Conservation (phyloP, 2,113 vertebrate genomes). For the Varanus komodoensis region DNA sequence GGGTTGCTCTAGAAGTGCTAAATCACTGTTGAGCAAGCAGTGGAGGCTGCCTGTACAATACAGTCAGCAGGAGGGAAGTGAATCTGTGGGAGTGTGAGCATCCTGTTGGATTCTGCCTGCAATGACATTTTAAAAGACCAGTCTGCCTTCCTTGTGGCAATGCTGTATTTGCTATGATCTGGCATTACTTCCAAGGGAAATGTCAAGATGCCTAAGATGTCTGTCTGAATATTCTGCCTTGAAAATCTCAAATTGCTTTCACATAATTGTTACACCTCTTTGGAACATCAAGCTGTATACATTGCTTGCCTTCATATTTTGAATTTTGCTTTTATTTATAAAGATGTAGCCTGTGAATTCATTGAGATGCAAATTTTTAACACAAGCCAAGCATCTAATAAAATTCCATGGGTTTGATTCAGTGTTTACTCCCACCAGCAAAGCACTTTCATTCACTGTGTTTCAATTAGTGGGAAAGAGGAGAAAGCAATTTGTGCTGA, state of each 20-base stretch:
- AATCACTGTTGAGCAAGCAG: no score
- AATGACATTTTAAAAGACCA: neutral
- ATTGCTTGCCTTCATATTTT: conserved; percentile 38
- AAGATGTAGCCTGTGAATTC: conserved; percentile 59
- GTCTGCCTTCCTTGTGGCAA: conserved; percentile 32
- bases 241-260: conserved; percentile 45
- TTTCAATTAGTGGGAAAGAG: neutral
- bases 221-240: conserved; percentile 58
- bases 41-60: no score
- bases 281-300: conserved; percentile 53
- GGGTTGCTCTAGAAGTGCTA: no score
- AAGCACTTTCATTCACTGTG: neutral
- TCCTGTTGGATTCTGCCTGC: neutral
- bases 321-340: conserved; percentile 49
- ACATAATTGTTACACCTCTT: conserved; percentile 37
- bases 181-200: conserved; percentile 28
- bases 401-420: conserved; percentile 33
- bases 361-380: conserved; percentile 47
- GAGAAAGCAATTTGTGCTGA: neutral
- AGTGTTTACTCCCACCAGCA: neutral
- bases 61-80: no score
- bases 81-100: no score
- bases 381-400: conserved; percentile 38
- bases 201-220: conserved; percentile 24
- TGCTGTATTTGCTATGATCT: conserved; percentile 23